A percentile compares a stretch with the other conserved stretches of the same genome.
These are phyloP conservation scores for Cantharis rustica DNA, from an alignment of 2,888 invertebrate species.

Conservation along the genomic window DNA sequence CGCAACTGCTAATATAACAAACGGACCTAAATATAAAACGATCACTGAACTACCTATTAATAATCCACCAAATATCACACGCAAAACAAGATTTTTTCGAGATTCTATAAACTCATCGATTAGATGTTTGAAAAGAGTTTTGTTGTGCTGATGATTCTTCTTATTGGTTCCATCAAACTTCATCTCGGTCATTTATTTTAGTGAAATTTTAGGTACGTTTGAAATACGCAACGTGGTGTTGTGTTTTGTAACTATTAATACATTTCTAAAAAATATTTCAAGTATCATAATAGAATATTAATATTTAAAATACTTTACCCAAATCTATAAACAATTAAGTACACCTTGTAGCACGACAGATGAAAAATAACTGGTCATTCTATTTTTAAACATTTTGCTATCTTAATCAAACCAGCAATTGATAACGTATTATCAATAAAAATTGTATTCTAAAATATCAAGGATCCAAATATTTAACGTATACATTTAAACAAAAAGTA, in stretches of 20 bases:
- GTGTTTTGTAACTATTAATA: not conserved
- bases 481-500: not conserved
- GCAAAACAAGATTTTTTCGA: not conserved
- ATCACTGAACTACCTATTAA: conserved; percentile 91
- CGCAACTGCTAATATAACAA: conserved; percentile 91
- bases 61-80: conserved; percentile 87
- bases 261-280: not conserved
- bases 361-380: not conserved
- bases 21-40: conserved; percentile 90
- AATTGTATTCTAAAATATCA: not conserved
- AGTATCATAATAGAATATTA: not conserved
- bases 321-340: not conserved
- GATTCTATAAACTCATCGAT: not conserved
- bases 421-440: not conserved
- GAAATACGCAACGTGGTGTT: not conserved
- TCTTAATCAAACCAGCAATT: not conserved
- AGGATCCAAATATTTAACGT: not conserved
- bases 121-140: not conserved
- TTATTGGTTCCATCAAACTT: not conserved
- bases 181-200: not conserved
- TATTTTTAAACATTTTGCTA: not conserved
- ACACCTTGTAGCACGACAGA: not conserved
- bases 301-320: not conserved
- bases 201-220: not conserved
- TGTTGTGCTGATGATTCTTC: not conserved